Base-by-base conservation (phyloP, 2,113 vertebrate species). In the Hirundichthys speculiger region DNA sequence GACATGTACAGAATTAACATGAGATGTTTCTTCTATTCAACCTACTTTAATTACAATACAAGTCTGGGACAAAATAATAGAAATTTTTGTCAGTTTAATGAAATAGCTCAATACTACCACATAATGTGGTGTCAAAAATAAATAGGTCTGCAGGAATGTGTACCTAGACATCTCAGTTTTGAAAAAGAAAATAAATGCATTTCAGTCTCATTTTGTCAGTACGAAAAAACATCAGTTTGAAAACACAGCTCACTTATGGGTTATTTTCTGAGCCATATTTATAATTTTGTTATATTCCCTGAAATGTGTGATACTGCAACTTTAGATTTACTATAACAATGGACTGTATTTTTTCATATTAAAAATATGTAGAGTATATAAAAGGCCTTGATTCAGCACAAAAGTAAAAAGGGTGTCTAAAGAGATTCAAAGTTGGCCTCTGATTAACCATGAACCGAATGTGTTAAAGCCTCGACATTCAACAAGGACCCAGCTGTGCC, bases 401-500 rank as follows among this genome's bases (percentile, higher is more conserved):
- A 5, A 67, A 54, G 8, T 49, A 34, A 19, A 39, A 69, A 43
- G 19, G 18, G 25, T 69, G 22, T 13, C 16, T 21, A 20, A 4
- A 20, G 8, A 59, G 20, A 39, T 51, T 19, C 30, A 34, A 65
- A n/a, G 3, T 25, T 12, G 18, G 22, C 49, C 42, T 67, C 27
- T 6, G 34, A 48, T 13, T 1, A 25, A 65, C 34, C n/a, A 55
- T 57, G 16, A n/a, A n/a, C n/a, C 27, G 34, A 13, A 38, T 34
- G 54, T 19, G 3, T 30, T 58, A 30, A 27, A 24, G 30, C 55
- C 47, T 53, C 11, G 41, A 66, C 49, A 64, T 47, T 64, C 39
- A 58, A 70, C 34, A 39, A 61, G 20, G 40, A 81, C 50, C 27
- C 58, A 75, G 42, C 64, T 56, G 62, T 55, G 40, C 19, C 72